phyloP scores from a whole-genome alignment of 2,888 invertebrate species.

The Vesta saturnalis region DNA sequence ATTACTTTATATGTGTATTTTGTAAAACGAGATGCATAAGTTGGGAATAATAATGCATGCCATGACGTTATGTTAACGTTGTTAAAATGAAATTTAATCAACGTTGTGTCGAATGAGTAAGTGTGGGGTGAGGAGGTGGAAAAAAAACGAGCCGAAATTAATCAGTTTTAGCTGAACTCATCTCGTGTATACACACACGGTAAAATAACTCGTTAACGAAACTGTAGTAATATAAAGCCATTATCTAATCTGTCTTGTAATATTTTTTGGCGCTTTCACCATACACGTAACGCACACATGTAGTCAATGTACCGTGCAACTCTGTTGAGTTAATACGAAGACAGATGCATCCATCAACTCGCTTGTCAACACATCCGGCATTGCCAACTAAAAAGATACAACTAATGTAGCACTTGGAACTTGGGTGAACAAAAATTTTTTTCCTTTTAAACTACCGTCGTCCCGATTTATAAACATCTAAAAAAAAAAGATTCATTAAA shows the following conservation, averaged over 20 bases:
- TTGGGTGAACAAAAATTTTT: no score
- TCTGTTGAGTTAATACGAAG: slow-evolving; percentile 31
- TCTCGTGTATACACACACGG: no score
- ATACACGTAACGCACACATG: slow-evolving; percentile 34
- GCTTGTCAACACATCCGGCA: slow-evolving; percentile 42
- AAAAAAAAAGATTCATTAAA: not conserved
- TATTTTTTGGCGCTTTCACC: slow-evolving; percentile 41
- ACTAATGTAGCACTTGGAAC: not conserved
- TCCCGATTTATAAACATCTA: not conserved
- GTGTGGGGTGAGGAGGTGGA: no score
- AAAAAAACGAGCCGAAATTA: slow-evolving; percentile 6
- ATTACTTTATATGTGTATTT: slow-evolving; percentile 10
- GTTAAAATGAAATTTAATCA: not conserved
- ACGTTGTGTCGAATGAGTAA: no score
- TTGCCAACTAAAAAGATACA: slow-evolving; percentile 28
- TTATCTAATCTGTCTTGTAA: slow-evolving; percentile 45
- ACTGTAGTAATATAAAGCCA: slow-evolving; percentile 39
- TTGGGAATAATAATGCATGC: no score
- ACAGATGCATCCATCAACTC: slow-evolving; percentile 41
- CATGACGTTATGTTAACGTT: not conserved
- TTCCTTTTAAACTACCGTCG: no score
- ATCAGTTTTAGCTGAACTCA: not conserved
- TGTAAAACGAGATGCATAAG: not conserved
- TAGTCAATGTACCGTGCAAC: slow-evolving; percentile 41
- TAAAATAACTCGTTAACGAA: slow-evolving; percentile 39